These are phyloP conservation scores for Amphimallon solstitiale DNA, from an alignment of 2,888 invertebrate genomes.

Conservation along the genomic window DNA sequence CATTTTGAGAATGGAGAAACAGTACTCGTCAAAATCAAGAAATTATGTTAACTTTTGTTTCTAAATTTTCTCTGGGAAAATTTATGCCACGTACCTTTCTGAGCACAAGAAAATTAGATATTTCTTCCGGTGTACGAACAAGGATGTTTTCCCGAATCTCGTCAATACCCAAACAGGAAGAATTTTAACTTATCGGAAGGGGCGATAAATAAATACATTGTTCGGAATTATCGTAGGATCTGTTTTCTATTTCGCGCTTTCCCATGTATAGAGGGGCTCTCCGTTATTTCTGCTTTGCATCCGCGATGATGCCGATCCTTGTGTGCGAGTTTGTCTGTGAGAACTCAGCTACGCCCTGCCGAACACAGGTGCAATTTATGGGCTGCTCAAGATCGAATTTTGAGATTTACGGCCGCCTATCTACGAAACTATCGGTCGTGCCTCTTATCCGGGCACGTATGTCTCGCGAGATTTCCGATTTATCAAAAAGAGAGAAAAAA, in stretches of 20 bases:
- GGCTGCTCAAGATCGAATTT: constrained; percentile 63
- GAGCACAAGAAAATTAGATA: background rate
- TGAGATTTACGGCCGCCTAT: constrained; percentile 63
- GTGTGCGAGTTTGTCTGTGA: constrained; percentile 17
- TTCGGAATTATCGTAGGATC: constrained; percentile 57
- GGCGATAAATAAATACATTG: constrained; percentile 58
- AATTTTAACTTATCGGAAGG: constrained; percentile 42
- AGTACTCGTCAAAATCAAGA: too few species aligned
- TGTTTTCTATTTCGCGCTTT: constrained; percentile 55
- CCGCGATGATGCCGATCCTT: constrained; percentile 55
- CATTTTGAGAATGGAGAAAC: too few species aligned
- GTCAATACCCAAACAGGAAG: background rate
- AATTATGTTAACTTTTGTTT: too few species aligned
- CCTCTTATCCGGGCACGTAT: constrained; percentile 59
- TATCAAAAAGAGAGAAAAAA: constrained; percentile 56
- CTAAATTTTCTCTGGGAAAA: too few species aligned
- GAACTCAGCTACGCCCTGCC: constrained; percentile 42
- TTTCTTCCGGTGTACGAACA: background rate
- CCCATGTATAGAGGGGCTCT: constrained; percentile 39
- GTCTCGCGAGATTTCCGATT: constrained; percentile 60
- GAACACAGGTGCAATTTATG: constrained; percentile 65
- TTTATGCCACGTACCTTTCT: background rate
- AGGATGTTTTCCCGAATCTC: background rate
- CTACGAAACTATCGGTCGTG: constrained; percentile 63
- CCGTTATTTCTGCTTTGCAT: constrained; percentile 54